These are phyloP conservation scores for Takifugu bimaculatus DNA, from an alignment of 2,113 vertebrate species.

Conservation along the genomic window DNA sequence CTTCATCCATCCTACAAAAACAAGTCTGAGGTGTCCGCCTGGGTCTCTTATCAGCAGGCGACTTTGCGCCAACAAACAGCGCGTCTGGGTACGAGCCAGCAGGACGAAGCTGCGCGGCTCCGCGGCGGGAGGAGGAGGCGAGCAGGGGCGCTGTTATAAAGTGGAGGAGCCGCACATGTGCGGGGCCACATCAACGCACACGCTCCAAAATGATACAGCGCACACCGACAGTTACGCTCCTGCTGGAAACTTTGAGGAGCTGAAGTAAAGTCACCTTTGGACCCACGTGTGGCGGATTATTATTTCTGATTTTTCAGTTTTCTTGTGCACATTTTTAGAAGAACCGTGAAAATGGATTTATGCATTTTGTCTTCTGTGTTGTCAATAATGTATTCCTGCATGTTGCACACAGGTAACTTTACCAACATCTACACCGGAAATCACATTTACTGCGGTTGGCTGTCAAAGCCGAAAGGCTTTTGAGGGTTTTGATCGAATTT, in stretches of 20 bases:
- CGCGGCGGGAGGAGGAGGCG: constrained; percentile 43
- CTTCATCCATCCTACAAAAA: constrained; percentile 39
- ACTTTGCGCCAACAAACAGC: constrained; percentile 75
- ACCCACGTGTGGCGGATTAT: constrained; percentile 40
- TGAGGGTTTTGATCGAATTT: too few species aligned
- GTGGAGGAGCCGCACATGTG: constrained; percentile 43
- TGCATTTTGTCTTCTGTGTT: constrained; percentile 77
- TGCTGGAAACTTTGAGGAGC: constrained; percentile 1
- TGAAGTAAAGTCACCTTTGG: neutral
- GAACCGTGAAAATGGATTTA: constrained; percentile 76
- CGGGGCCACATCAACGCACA: constrained; percentile 44
- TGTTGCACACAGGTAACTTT: constrained; percentile 64
- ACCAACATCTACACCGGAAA: neutral
- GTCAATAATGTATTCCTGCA: constrained; percentile 68
- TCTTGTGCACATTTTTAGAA: neutral
- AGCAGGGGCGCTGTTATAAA: constrained; percentile 55
- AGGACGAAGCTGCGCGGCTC: constrained; percentile 76
- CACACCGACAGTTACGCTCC: neutral
- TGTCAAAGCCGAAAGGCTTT: too few species aligned
- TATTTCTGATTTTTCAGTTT: neutral
- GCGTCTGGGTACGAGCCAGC: constrained; percentile 78
- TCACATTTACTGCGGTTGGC: neutral
- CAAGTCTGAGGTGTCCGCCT: constrained; percentile 78
- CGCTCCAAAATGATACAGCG: constrained; percentile 1
- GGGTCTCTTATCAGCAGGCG: constrained; percentile 81